phyloP scores from a whole-genome alignment of 2,797 vertebrate species.

The Podargus strigoides region DNA sequence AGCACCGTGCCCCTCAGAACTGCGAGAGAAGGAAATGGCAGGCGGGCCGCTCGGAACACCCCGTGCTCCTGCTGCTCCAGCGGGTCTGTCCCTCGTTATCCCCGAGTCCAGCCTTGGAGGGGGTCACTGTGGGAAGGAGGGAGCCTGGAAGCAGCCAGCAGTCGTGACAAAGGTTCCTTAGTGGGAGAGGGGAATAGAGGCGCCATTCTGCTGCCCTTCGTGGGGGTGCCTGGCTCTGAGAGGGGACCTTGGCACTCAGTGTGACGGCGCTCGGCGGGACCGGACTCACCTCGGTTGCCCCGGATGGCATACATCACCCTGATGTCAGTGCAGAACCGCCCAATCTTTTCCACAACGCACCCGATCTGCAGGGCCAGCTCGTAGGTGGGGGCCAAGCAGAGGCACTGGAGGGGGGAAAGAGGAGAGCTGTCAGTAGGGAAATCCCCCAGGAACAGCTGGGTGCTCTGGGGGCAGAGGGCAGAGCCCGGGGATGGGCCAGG shows the following conservation, averaged over 20 bases:
- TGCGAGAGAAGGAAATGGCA: background rate
- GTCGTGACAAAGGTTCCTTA: background rate
- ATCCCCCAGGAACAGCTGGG: no score
- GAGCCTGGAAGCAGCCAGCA: background rate
- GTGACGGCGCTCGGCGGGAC: no score
- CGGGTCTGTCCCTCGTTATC: no score
- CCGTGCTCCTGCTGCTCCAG: no score
- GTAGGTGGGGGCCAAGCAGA: conserved; percentile 77
- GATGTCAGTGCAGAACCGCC: conserved; percentile 66
- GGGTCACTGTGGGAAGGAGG: background rate
- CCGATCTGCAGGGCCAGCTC: conserved; percentile 80
- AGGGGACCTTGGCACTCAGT: no score
- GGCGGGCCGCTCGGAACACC: no score
- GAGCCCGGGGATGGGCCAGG: no score
- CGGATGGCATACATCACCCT: conserved; percentile 72
- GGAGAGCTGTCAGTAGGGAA: no score
- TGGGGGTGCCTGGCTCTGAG: background rate
- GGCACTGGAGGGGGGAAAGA: conserved; percentile 61
- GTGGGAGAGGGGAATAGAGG: background rate
- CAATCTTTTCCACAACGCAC: conserved; percentile 70
- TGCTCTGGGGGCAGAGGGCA: no score
- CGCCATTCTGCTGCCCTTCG: rapidly evolving
- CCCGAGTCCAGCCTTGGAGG: background rate
- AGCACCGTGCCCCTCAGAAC: background rate
- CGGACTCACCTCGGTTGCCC: conserved; percentile 72